phyloP scores from a whole-genome alignment of 1,140 invertebrate species.

The Zaprionus africanus region DNA sequence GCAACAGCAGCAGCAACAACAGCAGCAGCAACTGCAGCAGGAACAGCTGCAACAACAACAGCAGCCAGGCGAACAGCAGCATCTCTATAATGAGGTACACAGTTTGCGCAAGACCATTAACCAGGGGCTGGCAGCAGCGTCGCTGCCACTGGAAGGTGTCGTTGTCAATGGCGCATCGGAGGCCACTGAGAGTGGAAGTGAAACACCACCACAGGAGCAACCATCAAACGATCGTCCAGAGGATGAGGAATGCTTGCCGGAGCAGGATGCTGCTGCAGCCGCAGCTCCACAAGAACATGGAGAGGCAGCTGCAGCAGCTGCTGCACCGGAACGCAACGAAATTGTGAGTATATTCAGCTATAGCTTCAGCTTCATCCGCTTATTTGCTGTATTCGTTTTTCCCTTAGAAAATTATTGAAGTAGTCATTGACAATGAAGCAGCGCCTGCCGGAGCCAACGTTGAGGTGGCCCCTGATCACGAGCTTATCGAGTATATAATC shows the following conservation, averaged over 20 bases:
- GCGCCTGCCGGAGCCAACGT: constrained; percentile 23
- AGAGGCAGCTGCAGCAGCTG: constrained; percentile 31
- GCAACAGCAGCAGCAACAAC: constrained; percentile 85
- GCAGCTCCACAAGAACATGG: constrained; percentile 21
- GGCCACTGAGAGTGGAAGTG: constrained; percentile 66
- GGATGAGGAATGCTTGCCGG: constrained; percentile 53
- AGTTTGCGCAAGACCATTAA: constrained; percentile 62
- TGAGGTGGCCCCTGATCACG: constrained; percentile 66
- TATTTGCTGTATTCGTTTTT: constrained; percentile 15
- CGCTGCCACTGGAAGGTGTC: constrained; percentile 3
- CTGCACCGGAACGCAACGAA: constrained; percentile 29
- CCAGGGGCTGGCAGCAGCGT: constrained; percentile 31
- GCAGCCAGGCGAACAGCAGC: constrained; percentile 33
- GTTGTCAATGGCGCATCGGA: constrained; percentile 37
- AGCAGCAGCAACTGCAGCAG: constrained; percentile 36
- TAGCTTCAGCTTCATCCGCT: constrained; percentile 7
- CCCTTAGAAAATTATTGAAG: constrained; percentile 53
- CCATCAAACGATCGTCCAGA: constrained; percentile 59
- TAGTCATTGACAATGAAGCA: constrained; percentile 24
- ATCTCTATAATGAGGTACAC: constrained; percentile 51
- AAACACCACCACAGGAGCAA: constrained; percentile 45
- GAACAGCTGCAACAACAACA: constrained; percentile 85
- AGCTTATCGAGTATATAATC: constrained; percentile 79
- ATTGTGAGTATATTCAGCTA: constrained; percentile 51
- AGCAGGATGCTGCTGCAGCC: neutral